Conservation (phyloP, 2,113 vertebrate genomes). For the Zootoca vivipara region DNA sequence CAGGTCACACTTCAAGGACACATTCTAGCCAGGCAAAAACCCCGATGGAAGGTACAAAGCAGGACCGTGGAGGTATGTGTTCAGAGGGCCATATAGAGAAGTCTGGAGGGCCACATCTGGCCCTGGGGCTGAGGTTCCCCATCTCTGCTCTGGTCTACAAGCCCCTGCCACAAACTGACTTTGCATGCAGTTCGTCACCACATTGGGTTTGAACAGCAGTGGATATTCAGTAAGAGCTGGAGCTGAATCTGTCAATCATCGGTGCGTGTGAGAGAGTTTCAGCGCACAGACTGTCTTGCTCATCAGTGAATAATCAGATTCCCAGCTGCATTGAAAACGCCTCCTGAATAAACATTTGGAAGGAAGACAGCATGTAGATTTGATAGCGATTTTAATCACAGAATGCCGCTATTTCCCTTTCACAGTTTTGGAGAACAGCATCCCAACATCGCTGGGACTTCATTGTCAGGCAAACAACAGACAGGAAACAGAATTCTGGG, state of each 20-base stretch:
- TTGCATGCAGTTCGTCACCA: too few species aligned
- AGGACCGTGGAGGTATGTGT: too few species aligned
- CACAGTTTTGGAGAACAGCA: constrained; percentile 9
- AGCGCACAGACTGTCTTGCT: background rate
- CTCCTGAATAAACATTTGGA: constrained; percentile 40
- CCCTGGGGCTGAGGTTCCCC: too few species aligned
- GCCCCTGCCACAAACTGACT: too few species aligned
- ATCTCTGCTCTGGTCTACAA: too few species aligned
- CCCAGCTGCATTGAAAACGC: constrained; percentile 33
- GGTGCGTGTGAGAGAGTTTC: background rate
- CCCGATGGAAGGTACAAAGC: too few species aligned
- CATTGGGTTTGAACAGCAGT: too few species aligned
- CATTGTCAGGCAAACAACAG: background rate
- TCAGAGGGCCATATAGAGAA: too few species aligned
- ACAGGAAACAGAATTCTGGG: background rate
- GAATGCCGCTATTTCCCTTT: constrained; percentile 14
- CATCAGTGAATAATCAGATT: constrained; percentile 51
- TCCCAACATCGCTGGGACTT: background rate
- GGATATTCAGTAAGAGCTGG: constrained; percentile 1
- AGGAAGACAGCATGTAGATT: constrained; percentile 27
- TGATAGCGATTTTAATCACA: constrained; percentile 42
- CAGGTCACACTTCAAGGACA: too few species aligned
- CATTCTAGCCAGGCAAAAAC: too few species aligned
- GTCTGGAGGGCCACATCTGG: too few species aligned
- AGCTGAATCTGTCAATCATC: constrained; percentile 24